These are phyloP conservation scores for Petrocephalus zakoni DNA, from an alignment of 2,113 vertebrate species.

Conservation along the genomic window DNA sequence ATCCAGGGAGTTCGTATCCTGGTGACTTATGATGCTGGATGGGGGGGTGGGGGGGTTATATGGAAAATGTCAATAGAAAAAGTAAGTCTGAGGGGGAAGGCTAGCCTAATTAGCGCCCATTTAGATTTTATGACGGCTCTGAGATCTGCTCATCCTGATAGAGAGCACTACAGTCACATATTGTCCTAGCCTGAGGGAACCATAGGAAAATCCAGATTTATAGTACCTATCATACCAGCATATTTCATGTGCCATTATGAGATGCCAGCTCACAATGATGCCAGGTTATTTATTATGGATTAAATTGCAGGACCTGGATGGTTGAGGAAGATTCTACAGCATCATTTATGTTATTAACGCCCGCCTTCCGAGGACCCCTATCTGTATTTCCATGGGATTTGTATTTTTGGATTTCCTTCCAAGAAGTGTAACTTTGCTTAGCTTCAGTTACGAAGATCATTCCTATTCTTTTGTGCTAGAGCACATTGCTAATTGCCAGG, in stretches of 20 bases:
- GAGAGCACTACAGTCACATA: slow-evolving; percentile 99
- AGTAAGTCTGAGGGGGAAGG: slow-evolving; percentile 99
- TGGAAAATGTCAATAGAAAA: slow-evolving; percentile 99
- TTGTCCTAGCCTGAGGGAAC: slow-evolving; percentile 99
- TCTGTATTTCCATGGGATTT: slow-evolving; percentile 53
- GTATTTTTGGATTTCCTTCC: background rate
- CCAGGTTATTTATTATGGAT: slow-evolving; percentile 99
- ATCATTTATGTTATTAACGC: slow-evolving; percentile 98
- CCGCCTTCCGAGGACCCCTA: slow-evolving; percentile 73
- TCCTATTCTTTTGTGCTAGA: background rate
- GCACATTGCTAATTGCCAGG: background rate
- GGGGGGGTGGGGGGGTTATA: slow-evolving; percentile 69
- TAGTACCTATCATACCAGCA: slow-evolving; percentile 99
- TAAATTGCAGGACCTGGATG: slow-evolving; percentile 98
- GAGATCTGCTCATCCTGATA: slow-evolving; percentile 99
- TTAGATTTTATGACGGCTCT: slow-evolving; percentile 99
- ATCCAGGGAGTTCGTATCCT: slow-evolving; percentile 96
- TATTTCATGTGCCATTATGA: slow-evolving; percentile 99
- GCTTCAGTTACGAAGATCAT: background rate
- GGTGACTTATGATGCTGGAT: slow-evolving; percentile 97
- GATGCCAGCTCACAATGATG: slow-evolving; percentile 98
- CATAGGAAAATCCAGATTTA: slow-evolving; percentile 99
- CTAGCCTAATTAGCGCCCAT: slow-evolving; percentile 99
- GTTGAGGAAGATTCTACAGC: slow-evolving; percentile 96
- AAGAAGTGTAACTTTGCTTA: background rate